Percentiles rank a stretch among this genome's conserved stretches.
These are phyloP conservation scores for Cisticola juncidis DNA, from an alignment of 2,113 vertebrate species.

Conservation along the genomic window DNA sequence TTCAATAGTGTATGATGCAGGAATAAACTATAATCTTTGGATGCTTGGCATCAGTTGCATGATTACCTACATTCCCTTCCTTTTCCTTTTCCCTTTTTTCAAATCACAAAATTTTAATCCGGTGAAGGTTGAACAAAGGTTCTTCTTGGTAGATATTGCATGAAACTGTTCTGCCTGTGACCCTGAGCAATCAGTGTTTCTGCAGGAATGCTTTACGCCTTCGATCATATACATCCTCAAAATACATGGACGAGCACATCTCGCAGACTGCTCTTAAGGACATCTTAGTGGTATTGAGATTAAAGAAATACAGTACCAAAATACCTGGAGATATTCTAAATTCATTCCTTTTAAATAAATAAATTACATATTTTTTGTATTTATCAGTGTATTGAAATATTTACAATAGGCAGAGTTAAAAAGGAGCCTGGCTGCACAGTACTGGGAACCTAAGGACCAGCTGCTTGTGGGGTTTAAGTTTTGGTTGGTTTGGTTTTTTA, in stretches of 20 bases:
- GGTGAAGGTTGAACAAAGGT: background rate
- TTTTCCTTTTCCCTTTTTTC: background rate
- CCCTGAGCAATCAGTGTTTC: background rate
- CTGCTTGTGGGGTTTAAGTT: background rate
- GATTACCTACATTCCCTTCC: background rate
- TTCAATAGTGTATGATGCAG: background rate
- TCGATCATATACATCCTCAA: rapidly evolving
- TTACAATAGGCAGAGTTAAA: background rate
- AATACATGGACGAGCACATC: background rate
- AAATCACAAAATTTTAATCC: background rate
- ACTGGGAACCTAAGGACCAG: background rate
- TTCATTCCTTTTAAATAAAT: background rate
- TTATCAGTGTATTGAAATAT: background rate
- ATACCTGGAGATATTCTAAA: background rate
- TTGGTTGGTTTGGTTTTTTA: background rate
- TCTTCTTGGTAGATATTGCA: background rate
- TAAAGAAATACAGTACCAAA: background rate
- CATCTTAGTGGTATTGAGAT: background rate
- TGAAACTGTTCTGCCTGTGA: background rate
- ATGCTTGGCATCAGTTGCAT: background rate
- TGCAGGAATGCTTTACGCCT: background rate
- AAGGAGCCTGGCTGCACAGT: background rate
- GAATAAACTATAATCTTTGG: background rate
- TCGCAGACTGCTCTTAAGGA: background rate
- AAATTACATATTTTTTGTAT: background rate